Conservation (phyloP, 2,888 invertebrate genomes). For the Tineola bisselliella region DNA sequence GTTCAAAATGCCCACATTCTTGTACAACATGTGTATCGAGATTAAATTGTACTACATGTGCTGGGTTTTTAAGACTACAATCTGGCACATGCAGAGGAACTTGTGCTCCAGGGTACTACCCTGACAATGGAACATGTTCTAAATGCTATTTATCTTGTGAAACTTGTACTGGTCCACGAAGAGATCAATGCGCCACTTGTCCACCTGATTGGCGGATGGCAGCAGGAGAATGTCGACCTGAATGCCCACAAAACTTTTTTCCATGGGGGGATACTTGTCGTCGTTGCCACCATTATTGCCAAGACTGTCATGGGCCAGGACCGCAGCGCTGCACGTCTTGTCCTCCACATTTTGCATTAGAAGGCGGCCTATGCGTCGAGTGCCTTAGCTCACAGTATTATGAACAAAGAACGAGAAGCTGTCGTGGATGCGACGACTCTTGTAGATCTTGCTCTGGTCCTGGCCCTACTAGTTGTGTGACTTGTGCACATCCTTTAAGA, state of each 20-base stretch:
- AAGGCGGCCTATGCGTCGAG: slow-evolving; percentile 77
- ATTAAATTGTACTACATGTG: slow-evolving; percentile 83
- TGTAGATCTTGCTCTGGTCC: slow-evolving; percentile 78
- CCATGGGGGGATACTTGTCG: slow-evolving; percentile 85
- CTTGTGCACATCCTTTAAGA: slow-evolving; percentile 75
- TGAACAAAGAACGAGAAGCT: slow-evolving; percentile 74
- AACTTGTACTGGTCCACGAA: slow-evolving; percentile 83
- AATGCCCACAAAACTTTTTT: slow-evolving; percentile 86
- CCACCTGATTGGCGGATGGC: slow-evolving; percentile 82
- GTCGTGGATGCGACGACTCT: slow-evolving; percentile 75
- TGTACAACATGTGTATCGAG: slow-evolving; percentile 81
- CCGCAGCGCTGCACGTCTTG: slow-evolving; percentile 79
- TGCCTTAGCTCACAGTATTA: slow-evolving; percentile 80
- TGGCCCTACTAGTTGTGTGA: slow-evolving; percentile 75
- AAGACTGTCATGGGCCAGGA: slow-evolving; percentile 85
- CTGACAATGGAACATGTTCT: slow-evolving; percentile 83
- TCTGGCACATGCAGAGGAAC: slow-evolving; percentile 84
- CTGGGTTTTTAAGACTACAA: slow-evolving; percentile 79
- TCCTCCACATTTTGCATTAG: slow-evolving; percentile 75
- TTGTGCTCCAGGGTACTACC: slow-evolving; percentile 84
- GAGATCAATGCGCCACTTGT: slow-evolving; percentile 86
- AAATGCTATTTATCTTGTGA: slow-evolving; percentile 86
- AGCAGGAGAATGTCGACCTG: slow-evolving; percentile 84
- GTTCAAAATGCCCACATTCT: slow-evolving; percentile 81
- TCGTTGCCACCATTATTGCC: slow-evolving; percentile 89